Base-by-base conservation (phyloP, 2,888 invertebrate species). In the Diarsia rubi region DNA sequence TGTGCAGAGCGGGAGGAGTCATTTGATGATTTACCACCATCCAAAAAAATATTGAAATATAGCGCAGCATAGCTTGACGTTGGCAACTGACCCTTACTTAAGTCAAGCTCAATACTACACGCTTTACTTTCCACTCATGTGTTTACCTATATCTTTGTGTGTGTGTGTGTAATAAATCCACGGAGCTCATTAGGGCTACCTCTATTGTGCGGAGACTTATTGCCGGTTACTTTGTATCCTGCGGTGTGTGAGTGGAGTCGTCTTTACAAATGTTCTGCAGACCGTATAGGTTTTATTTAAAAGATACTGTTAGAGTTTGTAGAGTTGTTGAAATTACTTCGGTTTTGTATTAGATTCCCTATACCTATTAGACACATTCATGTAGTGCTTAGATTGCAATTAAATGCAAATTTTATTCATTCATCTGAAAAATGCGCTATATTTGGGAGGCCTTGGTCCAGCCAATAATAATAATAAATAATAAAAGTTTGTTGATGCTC, bases 101-200 rank as follows among this genome's bases (percentile, higher is more conserved):
- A 64, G 63, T 76, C 69, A 82, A 81, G 62, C 81, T 69, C 62
- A 84, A 66, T 75, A 63, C 57, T 12, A 24, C 47, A 37, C 31
- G 3, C 42, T 21, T n/a, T 45, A 16, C 24, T 42, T 54, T 31
- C 24, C 31, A 11, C 37, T 16, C 37, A 27, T 64, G 65, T 72
- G 78, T 37, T 37, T 45, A 16, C n/a, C n/a, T 45, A 37, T 12
- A 11, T n/a, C 42, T 67, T 72, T 69, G 63, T 73, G 75, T 59
- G 75, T 73, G 69, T 70, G 66, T 75, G 78, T 65, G 73, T 75
- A 84, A 86, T 86, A 88, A 82, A 88, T 88, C 77, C 47, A 62
- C 63, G 60, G 57, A 86, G 78, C 80, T 86, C 85, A 86, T 88
- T 86, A 86, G 73, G 79, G 69, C 69, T 73, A 71, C 77, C 79